Evolutionary conservation across 1,140 invertebrate genomes (phyloP), one percentile per base, ranked within the genome.

Genomic region (Matsumurasca onukii): DNA sequence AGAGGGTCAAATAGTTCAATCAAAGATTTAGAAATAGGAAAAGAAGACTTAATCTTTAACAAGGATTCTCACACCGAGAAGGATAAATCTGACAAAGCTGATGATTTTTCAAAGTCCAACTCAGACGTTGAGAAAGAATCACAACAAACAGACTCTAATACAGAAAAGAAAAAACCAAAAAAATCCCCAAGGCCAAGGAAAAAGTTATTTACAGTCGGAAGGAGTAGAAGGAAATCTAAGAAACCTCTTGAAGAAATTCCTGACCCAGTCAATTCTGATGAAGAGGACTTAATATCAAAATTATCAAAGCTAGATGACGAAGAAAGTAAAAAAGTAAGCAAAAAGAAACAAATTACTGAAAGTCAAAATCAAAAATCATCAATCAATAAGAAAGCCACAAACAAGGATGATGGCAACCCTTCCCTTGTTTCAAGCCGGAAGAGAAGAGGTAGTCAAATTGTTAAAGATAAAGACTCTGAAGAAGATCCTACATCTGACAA

Each of bases 241-340:
- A 59, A 59, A 12, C 15, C 25, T 27, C 22, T 52, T 24, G 24
- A 25, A 13, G 30, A 27, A 27, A 49, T 39, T 31, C 30, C 65
- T n/a, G 24, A 66, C 45, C 17, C 17, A 24, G 29, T 45, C 3
- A 27, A 55, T 15, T 17, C 24, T 48, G 49, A 1, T n/a, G 62
- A 20, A n/a, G 64, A 62, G 24, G 31, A 15, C n/a, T 67, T 68
- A 64, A 57, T 67, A 67, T 52, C 63, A 57, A 55, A 65, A 66
- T 34, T 48, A 0, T 78, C 79, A 31, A 77, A 79, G 9, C 65
- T 77, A 17, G 70, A 75, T 9, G 73, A 70, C 48, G 73, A 78
- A 66, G 76, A 80, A 65, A 77, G 75, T 65, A 75, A 77, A 67
- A 74, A 74, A 61, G 76, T 74, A 20, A 78, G 79, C 70, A 75